These are phyloP conservation scores for Chelonus formosanus DNA, from an alignment of 2,888 invertebrate genomes.

Conservation along the genomic window DNA sequence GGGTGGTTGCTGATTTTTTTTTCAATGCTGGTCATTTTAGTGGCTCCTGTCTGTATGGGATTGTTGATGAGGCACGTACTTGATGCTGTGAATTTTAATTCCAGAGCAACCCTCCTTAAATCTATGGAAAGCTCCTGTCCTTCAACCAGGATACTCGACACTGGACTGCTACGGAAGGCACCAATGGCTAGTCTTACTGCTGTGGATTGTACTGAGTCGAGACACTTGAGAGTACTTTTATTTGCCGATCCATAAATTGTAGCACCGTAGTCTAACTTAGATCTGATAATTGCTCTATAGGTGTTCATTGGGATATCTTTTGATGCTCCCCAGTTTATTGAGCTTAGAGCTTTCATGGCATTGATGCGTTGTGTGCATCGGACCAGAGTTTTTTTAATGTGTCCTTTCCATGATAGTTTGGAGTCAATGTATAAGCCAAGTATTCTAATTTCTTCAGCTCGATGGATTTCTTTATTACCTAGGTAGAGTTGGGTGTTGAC, in stretches of 20 bases:
- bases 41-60: neutral
- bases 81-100: constrained; percentile 46
- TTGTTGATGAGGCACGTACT: neutral
- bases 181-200: constrained; percentile 32
- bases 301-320: constrained; percentile 18
- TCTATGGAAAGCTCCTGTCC: constrained; percentile 23
- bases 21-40: neutral
- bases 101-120: neutral
- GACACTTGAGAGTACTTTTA: constrained; percentile 2
- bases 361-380: constrained; percentile 2
- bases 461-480: neutral
- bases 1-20: neutral
- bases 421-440: constrained; percentile 12
- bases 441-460: constrained; percentile 6
- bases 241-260: constrained; percentile 38
- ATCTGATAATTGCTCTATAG: constrained; percentile 30
- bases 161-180: constrained; percentile 37
- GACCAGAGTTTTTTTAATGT: constrained; percentile 21
- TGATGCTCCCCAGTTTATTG: constrained; percentile 37
- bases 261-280: constrained; percentile 42
- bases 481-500: neutral
- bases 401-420: constrained; percentile 30
- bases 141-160: constrained; percentile 32
- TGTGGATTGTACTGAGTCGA: constrained; percentile 36
- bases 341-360: neutral